Percentiles rank a stretch among this genome's conserved stretches.
Evolutionary conservation across 2,113 vertebrate species (phyloP).

Genomic region (Cathartes aura): DNA sequence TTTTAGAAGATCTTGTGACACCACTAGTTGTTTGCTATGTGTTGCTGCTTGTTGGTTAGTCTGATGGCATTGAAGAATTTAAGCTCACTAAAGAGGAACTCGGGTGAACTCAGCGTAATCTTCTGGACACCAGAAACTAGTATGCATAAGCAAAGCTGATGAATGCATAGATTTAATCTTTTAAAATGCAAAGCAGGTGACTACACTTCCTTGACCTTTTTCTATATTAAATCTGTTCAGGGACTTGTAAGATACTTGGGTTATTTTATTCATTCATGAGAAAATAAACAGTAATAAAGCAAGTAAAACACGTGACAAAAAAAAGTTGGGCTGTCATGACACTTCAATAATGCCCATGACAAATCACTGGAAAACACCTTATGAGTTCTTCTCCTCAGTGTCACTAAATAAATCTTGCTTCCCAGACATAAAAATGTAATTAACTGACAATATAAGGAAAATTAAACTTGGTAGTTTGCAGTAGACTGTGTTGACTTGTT

Average conservation of each 20-base stretch:
- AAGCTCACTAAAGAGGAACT: not conserved
- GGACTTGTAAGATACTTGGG: not conserved
- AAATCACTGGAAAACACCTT: not conserved
- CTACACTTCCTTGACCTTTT: not conserved
- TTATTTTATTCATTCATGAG: not conserved
- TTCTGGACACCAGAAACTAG: not conserved
- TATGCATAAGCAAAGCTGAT: not conserved
- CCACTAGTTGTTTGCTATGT: accelerated
- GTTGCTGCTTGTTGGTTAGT: not conserved
- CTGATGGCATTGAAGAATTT: not conserved
- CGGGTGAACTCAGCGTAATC: not conserved
- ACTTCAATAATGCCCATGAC: not conserved
- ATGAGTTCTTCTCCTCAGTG: not conserved
- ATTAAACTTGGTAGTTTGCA: not conserved
- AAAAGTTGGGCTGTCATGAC: not conserved
- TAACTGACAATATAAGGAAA: not conserved
- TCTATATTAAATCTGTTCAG: not conserved
- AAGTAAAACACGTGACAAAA: not conserved
- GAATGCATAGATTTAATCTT: not conserved
- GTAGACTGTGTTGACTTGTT: not conserved
- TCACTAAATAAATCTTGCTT: not conserved
- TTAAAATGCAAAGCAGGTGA: not conserved
- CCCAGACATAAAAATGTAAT: not conserved
- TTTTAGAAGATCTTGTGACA: not conserved
- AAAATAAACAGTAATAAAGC: not conserved